Conservation (phyloP, 2,888 invertebrate genomes). For the Orchesella flavescens region DNA sequence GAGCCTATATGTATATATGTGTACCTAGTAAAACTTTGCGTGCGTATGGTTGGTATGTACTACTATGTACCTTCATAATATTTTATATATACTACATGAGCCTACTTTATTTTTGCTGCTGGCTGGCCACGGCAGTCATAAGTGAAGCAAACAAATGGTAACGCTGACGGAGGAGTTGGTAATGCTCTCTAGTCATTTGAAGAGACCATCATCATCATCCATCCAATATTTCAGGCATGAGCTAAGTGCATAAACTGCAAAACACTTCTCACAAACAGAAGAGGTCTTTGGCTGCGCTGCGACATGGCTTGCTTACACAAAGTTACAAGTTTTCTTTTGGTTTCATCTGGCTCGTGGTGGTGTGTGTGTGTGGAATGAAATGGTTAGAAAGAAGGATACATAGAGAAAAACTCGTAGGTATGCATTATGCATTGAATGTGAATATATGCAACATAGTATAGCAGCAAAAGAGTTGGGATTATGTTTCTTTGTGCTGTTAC, state of each 20-base stretch:
- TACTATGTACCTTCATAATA: too few relatives aligned
- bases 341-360: slow-evolving; percentile 56
- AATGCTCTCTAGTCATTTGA: neutral
- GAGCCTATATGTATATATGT: too few relatives aligned
- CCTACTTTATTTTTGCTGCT: too few relatives aligned
- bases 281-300: slow-evolving; percentile 22
- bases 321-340: slow-evolving; percentile 39
- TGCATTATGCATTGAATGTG: neutral
- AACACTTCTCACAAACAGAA: neutral
- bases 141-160: too few relatives aligned
- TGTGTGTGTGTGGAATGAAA: slow-evolving; percentile 8
- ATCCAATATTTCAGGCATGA: slow-evolving; percentile 1
- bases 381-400: neutral
- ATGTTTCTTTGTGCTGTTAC: slow-evolving; percentile 30
- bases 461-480: too few relatives aligned
- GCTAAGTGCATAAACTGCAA: too few relatives aligned
- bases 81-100: too few relatives aligned
- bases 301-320: slow-evolving; percentile 15
- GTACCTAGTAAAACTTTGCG: too few relatives aligned
- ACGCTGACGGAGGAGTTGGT: too few relatives aligned
- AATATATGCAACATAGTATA: neutral
- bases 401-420: neutral
- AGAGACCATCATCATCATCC: neutral
- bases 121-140: too few relatives aligned
- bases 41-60: too few relatives aligned